These are phyloP conservation scores for Chloroceryle amazona DNA, from an alignment of 2,797 vertebrate species.

Conservation along the genomic window DNA sequence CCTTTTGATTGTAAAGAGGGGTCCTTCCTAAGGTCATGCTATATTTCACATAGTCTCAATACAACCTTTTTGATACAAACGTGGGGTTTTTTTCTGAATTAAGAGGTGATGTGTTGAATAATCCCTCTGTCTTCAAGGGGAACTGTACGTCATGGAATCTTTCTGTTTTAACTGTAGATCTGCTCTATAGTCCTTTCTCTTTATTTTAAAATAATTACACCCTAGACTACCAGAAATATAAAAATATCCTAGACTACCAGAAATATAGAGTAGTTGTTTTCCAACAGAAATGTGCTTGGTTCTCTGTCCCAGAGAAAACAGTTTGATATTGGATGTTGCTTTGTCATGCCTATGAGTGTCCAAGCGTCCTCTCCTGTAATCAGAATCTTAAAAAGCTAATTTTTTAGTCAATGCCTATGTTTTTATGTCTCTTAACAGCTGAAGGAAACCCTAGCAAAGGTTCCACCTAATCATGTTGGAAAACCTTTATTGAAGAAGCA, in stretches of 20 bases:
- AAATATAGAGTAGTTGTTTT: not conserved
- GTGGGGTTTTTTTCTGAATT: not conserved
- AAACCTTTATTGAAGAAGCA: constrained; percentile 92
- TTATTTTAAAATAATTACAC: not conserved
- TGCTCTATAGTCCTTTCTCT: not conserved
- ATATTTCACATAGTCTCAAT: not conserved
- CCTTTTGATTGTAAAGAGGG: not conserved
- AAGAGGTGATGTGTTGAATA: not conserved
- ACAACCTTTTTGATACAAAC: not conserved
- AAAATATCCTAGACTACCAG: not conserved
- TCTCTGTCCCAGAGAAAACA: not conserved
- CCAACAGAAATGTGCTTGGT: not conserved
- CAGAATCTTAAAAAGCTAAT: not conserved
- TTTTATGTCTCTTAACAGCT: constrained; percentile 84
- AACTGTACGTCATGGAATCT: not conserved
- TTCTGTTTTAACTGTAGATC: not conserved
- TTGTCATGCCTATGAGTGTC: not conserved
- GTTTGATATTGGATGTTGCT: not conserved
- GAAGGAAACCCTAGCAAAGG: constrained; percentile 93
- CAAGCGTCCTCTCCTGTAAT: not conserved
- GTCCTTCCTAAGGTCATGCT: not conserved
- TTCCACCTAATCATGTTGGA: constrained; percentile 90
- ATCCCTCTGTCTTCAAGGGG: not conserved
- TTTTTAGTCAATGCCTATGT: not conserved
- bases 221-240: not conserved